phyloP scores from a whole-genome alignment of 1,140 invertebrate genomes.

The Aphelenchoides avenae region DNA sequence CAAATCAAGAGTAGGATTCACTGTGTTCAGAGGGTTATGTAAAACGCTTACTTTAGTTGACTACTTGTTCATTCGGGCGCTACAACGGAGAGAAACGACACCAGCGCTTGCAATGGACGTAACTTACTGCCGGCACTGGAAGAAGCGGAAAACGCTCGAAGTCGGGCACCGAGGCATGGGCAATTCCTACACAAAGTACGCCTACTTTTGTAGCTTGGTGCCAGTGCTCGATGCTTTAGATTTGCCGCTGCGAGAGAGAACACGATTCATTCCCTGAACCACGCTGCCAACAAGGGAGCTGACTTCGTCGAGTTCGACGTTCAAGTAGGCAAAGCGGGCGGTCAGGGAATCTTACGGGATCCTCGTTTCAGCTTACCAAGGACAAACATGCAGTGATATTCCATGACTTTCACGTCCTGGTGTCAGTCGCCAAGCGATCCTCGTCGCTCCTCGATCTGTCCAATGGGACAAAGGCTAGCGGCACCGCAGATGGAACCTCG shows the following conservation, averaged over 20 bases:
- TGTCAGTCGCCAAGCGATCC: slow-evolving; percentile 50
- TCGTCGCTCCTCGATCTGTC: too few species aligned
- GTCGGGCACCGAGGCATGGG: slow-evolving; percentile 58
- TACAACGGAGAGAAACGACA: slow-evolving; percentile 20
- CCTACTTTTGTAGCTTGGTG: too few species aligned
- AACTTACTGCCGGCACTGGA: slow-evolving; percentile 54
- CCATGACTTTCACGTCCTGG: slow-evolving; percentile 58
- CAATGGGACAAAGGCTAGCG: slow-evolving; percentile 13
- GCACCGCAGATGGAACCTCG: slow-evolving; percentile 1
- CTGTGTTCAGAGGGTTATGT: not conserved
- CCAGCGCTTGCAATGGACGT: slow-evolving; percentile 47
- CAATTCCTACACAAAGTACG: slow-evolving; percentile 58
- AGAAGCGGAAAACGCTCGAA: slow-evolving; percentile 53
- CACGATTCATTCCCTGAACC: slow-evolving; percentile 55
- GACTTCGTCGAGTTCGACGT: slow-evolving; percentile 59
- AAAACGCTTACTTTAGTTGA: slow-evolving; percentile 20
- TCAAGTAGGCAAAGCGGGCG: too few species aligned
- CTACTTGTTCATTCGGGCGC: slow-evolving; percentile 49
- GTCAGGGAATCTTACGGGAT: too few species aligned
- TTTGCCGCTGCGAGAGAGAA: slow-evolving; percentile 55
- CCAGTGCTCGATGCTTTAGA: too few species aligned
- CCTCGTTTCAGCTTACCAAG: slow-evolving; percentile 57
- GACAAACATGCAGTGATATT: slow-evolving; percentile 55
- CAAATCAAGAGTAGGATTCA: too few species aligned
- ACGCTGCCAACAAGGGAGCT: slow-evolving; percentile 54